These are phyloP conservation scores for Penaeus vannamei DNA, from an alignment of 1,140 invertebrate species.

Conservation along the genomic window DNA sequence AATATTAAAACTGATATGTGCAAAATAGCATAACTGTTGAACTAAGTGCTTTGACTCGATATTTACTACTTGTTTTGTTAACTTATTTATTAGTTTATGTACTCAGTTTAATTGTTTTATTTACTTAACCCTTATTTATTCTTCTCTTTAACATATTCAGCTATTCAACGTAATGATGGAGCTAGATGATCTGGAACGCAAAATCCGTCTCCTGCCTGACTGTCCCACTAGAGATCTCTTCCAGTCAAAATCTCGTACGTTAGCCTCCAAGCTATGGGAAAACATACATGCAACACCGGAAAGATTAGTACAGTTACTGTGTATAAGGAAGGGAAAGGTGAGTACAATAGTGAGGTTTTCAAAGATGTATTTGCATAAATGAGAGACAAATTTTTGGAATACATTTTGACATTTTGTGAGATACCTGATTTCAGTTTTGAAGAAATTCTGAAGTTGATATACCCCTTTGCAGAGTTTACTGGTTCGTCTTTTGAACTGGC, in stretches of 20 bases:
- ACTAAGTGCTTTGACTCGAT: too few species aligned
- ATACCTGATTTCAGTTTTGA: not conserved
- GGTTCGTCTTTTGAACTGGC: constrained; percentile 36
- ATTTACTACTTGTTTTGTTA: too few species aligned
- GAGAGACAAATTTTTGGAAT: too few species aligned
- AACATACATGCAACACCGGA: constrained; percentile 41
- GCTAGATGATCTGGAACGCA: constrained; percentile 64
- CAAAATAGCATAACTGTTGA: too few species aligned
- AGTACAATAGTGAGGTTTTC: not conserved
- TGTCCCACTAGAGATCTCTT: constrained; percentile 65
- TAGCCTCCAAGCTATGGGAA: constrained; percentile 52
- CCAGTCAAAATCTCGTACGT: constrained; percentile 49
- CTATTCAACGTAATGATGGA: constrained; percentile 64
- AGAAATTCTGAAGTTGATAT: not conserved
- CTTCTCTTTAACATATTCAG: not conserved
- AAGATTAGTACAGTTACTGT: constrained; percentile 54
- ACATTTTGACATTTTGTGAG: not conserved
- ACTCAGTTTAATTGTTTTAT: too few species aligned
- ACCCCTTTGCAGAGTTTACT: constrained; percentile 41
- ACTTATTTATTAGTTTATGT: too few species aligned
- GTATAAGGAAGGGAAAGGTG: constrained; percentile 66
- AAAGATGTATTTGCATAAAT: not conserved
- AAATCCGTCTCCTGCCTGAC: constrained; percentile 61
- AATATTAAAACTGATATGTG: not conserved
- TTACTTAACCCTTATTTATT: not conserved